Evolutionary conservation across 2,888 invertebrate genomes (phyloP).

Genomic region (Criorhina ranunculi): DNA sequence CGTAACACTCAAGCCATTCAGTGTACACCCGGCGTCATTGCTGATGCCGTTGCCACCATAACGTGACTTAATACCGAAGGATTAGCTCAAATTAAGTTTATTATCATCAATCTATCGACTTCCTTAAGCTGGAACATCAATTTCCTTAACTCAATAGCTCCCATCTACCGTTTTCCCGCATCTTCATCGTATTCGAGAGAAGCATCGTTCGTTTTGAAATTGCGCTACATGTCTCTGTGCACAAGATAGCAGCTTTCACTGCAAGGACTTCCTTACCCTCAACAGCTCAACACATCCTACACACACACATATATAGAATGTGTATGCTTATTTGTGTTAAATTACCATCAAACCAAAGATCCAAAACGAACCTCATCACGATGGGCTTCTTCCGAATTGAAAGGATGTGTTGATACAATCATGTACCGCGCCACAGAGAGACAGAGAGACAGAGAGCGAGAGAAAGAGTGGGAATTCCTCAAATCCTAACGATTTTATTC

Average conservation of each 20-base stretch:
- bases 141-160: constrained; percentile 80
- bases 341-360: constrained; percentile 76
- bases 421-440: constrained; percentile 42
- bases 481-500: constrained; percentile 70
- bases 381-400: constrained; percentile 68
- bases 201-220: constrained; percentile 41
- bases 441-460: not conserved
- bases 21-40: constrained; percentile 36
- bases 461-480: constrained; percentile 42
- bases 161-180: constrained; percentile 41
- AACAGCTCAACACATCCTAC: no score
- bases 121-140: constrained; percentile 81
- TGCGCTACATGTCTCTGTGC: constrained; percentile 50
- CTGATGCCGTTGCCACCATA: constrained; percentile 28
- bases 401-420: constrained; percentile 77
- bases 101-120: constrained; percentile 79
- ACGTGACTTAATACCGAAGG: constrained; percentile 77
- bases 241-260: constrained; percentile 47
- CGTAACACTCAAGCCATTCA: constrained; percentile 41
- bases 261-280: constrained; percentile 30
- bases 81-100: constrained; percentile 80
- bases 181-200: not conserved
- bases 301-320: not conserved
- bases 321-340: constrained; percentile 75
- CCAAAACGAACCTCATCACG: constrained; percentile 71